Conservation (phyloP, 1,140 invertebrate genomes). For the Trypoxylus dichotomus region DNA sequence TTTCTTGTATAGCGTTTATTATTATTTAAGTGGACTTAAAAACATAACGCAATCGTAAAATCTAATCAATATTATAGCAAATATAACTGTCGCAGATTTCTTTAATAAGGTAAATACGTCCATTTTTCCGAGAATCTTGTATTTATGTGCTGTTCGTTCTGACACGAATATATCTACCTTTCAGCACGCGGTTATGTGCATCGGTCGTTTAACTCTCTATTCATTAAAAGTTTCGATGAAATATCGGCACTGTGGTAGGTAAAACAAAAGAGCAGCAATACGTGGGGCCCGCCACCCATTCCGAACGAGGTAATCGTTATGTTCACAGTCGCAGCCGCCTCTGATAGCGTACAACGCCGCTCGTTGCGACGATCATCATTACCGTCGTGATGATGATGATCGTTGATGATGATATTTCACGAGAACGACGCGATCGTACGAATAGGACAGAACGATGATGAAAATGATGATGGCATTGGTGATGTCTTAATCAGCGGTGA, state of each 20-base stretch:
- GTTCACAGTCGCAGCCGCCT: slow-evolving; percentile 14
- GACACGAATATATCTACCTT: not conserved
- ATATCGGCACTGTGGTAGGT: slow-evolving; percentile 24
- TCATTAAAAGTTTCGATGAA: slow-evolving; percentile 13
- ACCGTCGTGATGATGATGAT: slow-evolving; percentile 21
- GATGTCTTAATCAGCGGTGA: slow-evolving; percentile 12
- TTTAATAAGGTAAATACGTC: too few relatives aligned
- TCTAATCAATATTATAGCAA: too few relatives aligned
- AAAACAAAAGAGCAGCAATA: slow-evolving; percentile 17
- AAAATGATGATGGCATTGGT: slow-evolving; percentile 1
- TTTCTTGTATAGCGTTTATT: too few relatives aligned
- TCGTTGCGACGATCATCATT: slow-evolving; percentile 16
- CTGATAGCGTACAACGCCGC: slow-evolving; percentile 9
- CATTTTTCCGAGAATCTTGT: too few relatives aligned
- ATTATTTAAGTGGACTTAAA: too few relatives aligned
- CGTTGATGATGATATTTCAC: slow-evolving; percentile 21
- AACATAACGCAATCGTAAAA: too few relatives aligned
- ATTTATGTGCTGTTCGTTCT: not conserved
- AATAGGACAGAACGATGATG: slow-evolving; percentile 6
- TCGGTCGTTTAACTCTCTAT: slow-evolving; percentile 12
- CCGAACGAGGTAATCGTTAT: slow-evolving; percentile 16
- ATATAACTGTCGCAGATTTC: too few relatives aligned
- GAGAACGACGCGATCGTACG: not conserved
- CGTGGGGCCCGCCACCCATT: slow-evolving; percentile 12
- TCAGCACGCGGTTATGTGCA: not conserved